Base-by-base conservation (phyloP, 2,888 invertebrate species). In the Apotomis turbidana region DNA sequence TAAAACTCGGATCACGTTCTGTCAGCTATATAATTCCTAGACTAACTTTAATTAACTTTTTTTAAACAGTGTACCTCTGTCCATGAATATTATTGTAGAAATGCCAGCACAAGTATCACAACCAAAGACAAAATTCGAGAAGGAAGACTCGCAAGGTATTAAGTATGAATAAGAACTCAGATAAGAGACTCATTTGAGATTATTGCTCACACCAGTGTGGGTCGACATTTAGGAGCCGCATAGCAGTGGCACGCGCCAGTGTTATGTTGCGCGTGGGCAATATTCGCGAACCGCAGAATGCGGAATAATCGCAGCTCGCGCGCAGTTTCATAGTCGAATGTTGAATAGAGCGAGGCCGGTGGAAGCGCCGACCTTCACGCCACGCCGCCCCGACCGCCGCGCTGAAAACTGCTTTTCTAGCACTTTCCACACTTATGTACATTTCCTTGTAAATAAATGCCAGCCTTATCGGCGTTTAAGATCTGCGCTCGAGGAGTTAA, bases 291-390 rank as follows among this genome's bases (percentile, higher is more conserved):
- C 51, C 10, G 41, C 15, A 68, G 72, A 72, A 72, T 72, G 72
- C 72, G 72, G 72, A 72, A 68, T 68, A 72, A 67, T 61, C 36
- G 71, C 71, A 64, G 10, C 49, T 6, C n/a, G 44, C n/a, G 52
- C 54, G 46, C n/a, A 6, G 38, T 59, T 54, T 55, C 44, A 10
- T 38, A 55, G 54, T 9, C 12, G 6, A 61, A 44, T 27, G 41
- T 12, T 54, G 67, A 62, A 27, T 54, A 51, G 68, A 58, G 68
- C 68, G 63, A 72, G 71, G 68, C 10, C 68, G 72, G 52, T 49
- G 72, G 72, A 72, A 63, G 68, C 58, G 52, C 58, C 27, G 66
- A 44, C 74, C 74, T 74, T 68, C 74, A 68, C 71, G 74, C 59
- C 55, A 49, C 68, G 71, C 71, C 68, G 67, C 70, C 66, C 58